Evolutionary conservation across 2,113 vertebrate genomes (phyloP), one percentile per base, ranked within the genome.

Genomic region (Heterochromis multidens): DNA sequence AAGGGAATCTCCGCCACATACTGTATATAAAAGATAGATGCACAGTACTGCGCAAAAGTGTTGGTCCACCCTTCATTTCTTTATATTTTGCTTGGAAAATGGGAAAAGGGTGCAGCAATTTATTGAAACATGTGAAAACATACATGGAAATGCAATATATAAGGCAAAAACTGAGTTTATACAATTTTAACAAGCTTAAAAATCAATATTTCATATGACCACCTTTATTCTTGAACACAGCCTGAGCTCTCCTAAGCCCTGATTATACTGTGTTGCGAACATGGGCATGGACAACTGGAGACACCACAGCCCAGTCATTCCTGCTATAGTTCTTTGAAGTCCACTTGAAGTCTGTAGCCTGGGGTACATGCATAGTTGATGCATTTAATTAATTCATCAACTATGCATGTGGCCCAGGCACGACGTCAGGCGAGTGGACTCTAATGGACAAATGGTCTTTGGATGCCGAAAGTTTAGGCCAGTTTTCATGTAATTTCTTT

Each of bases 401-500:
- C 25, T 0, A 49, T 46, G 25, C 40, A 72, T 46, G 23, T 72
- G 40, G 23, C 25, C 40, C 65, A 19, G 46, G 9, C 23, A 19
- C 3, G 3, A 25, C 1, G 16, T 3, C 13, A 19, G 65, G 40
- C 40, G 29, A 72, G 40, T 0, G 40, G 5, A 4, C 14, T 27
- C 40, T 5, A 49, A 4, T 72, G 23, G 65, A 70, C 23, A n/a
- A n/a, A n/a, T n/a, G n/a, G n/a, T n/a, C 4, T 70, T 37, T 46
- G 65, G 25, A 72, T 49, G 19, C 40, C 7, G 27, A 21, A 49
- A 7, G 40, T 52, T 54, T 54, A 54, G 52, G 21, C 52, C 7
- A 54, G 17, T 12, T 72, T 74, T 52, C 67, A 31, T 74, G 25
- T 52, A 21, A 74, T 74, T 74, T 74, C 25, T 74, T 74, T 46